Conservation (phyloP, 2,888 invertebrate species). For the Dicranocentrus wangi region DNA sequence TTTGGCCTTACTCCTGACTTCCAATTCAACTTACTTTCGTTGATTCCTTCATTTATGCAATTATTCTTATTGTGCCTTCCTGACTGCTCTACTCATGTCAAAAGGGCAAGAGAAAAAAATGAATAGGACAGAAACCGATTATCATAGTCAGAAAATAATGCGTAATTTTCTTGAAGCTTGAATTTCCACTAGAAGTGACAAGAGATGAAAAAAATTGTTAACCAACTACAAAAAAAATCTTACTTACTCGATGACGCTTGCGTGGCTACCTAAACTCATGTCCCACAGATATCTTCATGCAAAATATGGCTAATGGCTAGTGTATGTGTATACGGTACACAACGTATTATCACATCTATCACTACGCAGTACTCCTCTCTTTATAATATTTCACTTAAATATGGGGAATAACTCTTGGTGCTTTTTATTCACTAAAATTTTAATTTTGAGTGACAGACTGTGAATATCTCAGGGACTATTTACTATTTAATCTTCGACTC, state of each 20-base stretch:
- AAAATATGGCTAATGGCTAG: conserved; percentile 22
- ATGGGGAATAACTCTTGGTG: too few species aligned
- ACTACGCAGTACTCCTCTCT: too few species aligned
- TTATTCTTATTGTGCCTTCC: conserved; percentile 46
- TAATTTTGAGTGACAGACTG: conserved; percentile 63
- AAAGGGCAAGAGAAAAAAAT: conserved; percentile 33
- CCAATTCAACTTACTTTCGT: background rate
- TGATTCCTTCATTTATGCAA: conserved; percentile 53
- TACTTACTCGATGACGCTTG: conserved; percentile 49
- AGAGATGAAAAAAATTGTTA: conserved; percentile 31
- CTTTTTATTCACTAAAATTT: conserved; percentile 10
- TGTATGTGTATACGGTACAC: too few species aligned
- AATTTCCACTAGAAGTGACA: conserved; percentile 37
- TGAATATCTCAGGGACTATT: conserved; percentile 57
- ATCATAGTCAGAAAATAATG: conserved; percentile 54
- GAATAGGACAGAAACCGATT: conserved; percentile 54
- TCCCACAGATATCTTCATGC: conserved; percentile 46
- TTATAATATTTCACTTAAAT: too few species aligned
- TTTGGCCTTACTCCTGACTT: background rate
- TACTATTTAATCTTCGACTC: conserved; percentile 53
- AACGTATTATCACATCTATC: too few species aligned
- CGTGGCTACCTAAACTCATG: conserved; percentile 35
- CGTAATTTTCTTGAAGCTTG: conserved; percentile 55
- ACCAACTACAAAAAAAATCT: conserved; percentile 33
- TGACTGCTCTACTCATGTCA: conserved; percentile 61